These are phyloP conservation scores for Ricordea florida DNA, from an alignment of 92 coral and sea anemone genomes.

Conservation along the genomic window DNA sequence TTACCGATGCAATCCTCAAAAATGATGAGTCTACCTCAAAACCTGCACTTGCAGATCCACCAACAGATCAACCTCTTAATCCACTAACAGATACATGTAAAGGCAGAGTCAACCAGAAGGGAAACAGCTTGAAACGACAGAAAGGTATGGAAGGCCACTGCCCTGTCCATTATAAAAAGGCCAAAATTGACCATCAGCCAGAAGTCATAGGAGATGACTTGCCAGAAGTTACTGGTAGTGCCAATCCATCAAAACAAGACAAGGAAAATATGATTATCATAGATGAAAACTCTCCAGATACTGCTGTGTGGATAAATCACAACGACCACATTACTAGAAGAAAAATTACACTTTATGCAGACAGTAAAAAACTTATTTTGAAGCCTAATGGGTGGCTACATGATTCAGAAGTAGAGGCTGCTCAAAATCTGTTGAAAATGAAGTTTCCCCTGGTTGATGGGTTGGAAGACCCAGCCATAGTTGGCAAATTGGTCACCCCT, in stretches of 20 bases:
- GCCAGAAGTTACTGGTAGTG: background rate
- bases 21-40: constrained; percentile 11
- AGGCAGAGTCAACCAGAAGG: constrained; percentile 4
- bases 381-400: no score
- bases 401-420: no score
- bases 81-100: background rate
- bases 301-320: constrained; percentile 18
- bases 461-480: no score
- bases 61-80: background rate
- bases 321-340: constrained; percentile 7
- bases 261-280: constrained; percentile 2
- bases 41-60: background rate
- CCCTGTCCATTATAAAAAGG: background rate
- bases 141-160: background rate
- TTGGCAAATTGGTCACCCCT: no score
- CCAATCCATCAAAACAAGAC: constrained; percentile 4
- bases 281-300: constrained; percentile 34
- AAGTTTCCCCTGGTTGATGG: no score
- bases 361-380: background rate
- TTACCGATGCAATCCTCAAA: background rate
- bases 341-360: constrained; percentile 4
- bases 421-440: no score
- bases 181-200: background rate
- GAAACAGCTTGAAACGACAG: constrained; percentile 12
- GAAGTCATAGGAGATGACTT: constrained; percentile 8